Percentiles rank a stretch among this genome's conserved stretches.
Conservation (phyloP, 2,113 vertebrate genomes). For the Hassar affinis region DNA sequence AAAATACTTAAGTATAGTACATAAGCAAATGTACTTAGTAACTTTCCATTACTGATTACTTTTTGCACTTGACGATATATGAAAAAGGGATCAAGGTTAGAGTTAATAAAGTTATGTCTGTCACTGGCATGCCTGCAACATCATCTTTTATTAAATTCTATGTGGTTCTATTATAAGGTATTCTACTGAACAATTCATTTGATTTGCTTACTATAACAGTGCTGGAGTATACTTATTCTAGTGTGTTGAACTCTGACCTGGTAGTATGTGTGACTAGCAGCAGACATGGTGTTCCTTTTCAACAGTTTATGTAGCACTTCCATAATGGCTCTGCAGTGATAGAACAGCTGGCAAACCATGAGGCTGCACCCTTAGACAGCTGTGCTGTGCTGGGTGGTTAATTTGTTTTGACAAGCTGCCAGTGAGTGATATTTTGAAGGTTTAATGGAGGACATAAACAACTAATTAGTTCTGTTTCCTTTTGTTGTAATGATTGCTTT, state of each 20-base stretch:
- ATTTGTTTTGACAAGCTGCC: constrained; percentile 43
- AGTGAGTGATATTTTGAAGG: constrained; percentile 19
- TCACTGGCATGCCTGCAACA: neutral
- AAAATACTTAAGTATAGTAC: too few relatives aligned
- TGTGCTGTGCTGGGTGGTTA: constrained; percentile 18
- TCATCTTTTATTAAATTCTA: neutral
- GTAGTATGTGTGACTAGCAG: constrained; percentile 17
- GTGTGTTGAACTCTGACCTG: constrained; percentile 50
- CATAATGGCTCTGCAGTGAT: constrained; percentile 25
- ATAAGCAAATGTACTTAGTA: too few relatives aligned
- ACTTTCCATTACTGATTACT: too few relatives aligned
- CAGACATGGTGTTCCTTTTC: constrained; percentile 48
- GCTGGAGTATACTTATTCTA: constrained; percentile 37
- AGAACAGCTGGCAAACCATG: constrained; percentile 41
- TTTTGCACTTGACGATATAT: neutral
- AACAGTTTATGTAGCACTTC: constrained; percentile 46
- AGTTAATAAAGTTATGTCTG: neutral
- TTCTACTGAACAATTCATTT: neutral
- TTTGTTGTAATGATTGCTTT: constrained; percentile 14
- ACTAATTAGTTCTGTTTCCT: constrained; percentile 33
- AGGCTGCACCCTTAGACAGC: constrained; percentile 27
- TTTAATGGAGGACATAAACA: constrained; percentile 14
- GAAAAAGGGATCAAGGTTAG: neutral
- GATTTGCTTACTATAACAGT: neutral
- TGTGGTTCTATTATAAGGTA: neutral